A percentile compares a stretch with the other conserved stretches of the same genome.
Conservation (phyloP, 1,140 invertebrate species). For the Medauroidea extradentata region DNA sequence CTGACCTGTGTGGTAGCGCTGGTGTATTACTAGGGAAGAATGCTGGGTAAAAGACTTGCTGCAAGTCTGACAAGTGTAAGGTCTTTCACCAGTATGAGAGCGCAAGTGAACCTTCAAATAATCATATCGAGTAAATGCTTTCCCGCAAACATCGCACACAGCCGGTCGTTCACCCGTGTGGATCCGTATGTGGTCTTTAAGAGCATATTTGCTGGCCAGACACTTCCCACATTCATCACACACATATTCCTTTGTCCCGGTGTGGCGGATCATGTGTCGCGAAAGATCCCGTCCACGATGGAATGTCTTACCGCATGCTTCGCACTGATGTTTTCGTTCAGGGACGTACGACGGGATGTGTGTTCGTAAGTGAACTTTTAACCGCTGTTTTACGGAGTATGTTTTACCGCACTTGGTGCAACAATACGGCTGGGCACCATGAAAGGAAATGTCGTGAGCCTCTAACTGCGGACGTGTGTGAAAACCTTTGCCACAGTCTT, state of each 20-base stretch:
- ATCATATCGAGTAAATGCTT: constrained; percentile 5
- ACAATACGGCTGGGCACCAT: constrained; percentile 48
- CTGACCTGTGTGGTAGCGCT: constrained; percentile 41
- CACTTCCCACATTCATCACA: constrained; percentile 43
- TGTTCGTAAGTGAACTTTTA: constrained; percentile 24
- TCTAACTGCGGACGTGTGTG: background rate
- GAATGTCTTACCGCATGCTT: constrained; percentile 52
- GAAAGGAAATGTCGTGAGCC: constrained; percentile 7
- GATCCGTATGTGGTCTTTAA: constrained; percentile 3
- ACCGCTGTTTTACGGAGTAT: background rate
- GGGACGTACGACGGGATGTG: constrained; percentile 20
- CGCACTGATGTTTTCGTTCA: constrained; percentile 44
- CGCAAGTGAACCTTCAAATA: constrained; percentile 23
- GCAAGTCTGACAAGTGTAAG: constrained; percentile 63
- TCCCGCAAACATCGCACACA: constrained; percentile 17
- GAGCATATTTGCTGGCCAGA: background rate
- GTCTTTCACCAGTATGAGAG: constrained; percentile 61
- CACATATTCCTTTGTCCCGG: constrained; percentile 53
- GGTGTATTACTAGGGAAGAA: constrained; percentile 45
- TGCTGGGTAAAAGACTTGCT: constrained; percentile 61
- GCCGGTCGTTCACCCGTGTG: background rate
- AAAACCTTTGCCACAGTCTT: constrained; percentile 10
- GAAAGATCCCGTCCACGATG: constrained; percentile 53
- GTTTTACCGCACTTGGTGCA: constrained; percentile 6
- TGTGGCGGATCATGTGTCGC: constrained; percentile 59